Percentiles rank a stretch among this genome's conserved stretches.
phyloP scores from a whole-genome alignment of 2,888 invertebrate genomes.

The Machimus rusticus region DNA sequence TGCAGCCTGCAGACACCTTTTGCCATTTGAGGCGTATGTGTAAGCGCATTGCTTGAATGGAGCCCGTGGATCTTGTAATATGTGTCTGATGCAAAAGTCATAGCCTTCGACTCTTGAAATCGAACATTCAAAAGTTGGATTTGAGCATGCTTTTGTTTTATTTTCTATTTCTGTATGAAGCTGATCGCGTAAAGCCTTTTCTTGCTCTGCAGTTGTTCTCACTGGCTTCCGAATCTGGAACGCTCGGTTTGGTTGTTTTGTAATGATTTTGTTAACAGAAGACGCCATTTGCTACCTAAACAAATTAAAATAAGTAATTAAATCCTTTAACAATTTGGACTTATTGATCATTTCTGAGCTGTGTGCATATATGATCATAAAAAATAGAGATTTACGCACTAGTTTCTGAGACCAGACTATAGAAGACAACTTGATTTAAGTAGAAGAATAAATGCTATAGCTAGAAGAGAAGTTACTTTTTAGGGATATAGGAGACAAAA shows the following conservation, averaged over 20 bases:
- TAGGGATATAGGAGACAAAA: too few species aligned
- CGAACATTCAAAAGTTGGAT: conserved; percentile 73
- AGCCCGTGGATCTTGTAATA: conserved; percentile 81
- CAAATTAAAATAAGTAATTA: neutral
- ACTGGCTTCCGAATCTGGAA: conserved; percentile 44
- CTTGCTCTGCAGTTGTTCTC: conserved; percentile 51
- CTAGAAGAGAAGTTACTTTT: too few species aligned
- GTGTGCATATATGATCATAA: too few species aligned
- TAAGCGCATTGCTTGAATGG: conserved; percentile 85
- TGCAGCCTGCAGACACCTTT: conserved; percentile 80
- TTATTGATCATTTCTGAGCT: too few species aligned
- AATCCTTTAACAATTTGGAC: neutral
- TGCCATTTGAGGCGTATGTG: conserved; percentile 72
- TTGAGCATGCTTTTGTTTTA: conserved; percentile 69
- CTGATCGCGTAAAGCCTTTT: conserved; percentile 63
- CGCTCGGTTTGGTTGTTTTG: conserved; percentile 45
- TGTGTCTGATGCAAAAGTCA: conserved; percentile 82
- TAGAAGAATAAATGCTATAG: too few species aligned
- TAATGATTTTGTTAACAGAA: conserved; percentile 43
- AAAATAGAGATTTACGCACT: too few species aligned
- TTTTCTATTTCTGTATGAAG: conserved; percentile 70
- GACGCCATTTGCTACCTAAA: neutral
- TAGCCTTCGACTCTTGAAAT: conserved; percentile 75
- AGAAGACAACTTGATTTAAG: too few species aligned
- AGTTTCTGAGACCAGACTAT: too few species aligned